Base-by-base conservation (phyloP, 2,797 vertebrate genomes). In the Geotrypetes seraphini region DNA sequence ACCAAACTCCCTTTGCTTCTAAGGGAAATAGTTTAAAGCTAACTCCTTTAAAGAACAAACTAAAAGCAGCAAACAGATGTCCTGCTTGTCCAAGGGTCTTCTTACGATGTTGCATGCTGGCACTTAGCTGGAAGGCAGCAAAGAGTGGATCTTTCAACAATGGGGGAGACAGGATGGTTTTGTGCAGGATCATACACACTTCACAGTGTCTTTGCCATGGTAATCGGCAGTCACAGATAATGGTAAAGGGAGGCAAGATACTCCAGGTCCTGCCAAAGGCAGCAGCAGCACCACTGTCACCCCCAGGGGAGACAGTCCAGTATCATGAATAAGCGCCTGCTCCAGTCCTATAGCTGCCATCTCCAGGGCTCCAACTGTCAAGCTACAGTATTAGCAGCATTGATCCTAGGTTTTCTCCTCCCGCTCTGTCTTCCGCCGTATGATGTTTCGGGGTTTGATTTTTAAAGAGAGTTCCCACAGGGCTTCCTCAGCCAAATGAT, bases 381-480 rank as follows among this genome's bases (percentile, higher is more conserved):
- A n/a, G n/a, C n/a, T n/a, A n/a, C n/a, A n/a, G n/a, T n/a, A n/a
- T n/a, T n/a, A n/a, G n/a, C n/a, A n/a, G n/a, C n/a, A n/a, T n/a
- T n/a, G n/a, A n/a, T 35, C 66, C 84, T 96, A 97, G 72, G 91
- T 96, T 58, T 96, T 97, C 66, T 97, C 95, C 37, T 97, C 94
- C 2, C 95, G 79, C 13, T 97, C 91, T 16, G 93, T 98, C 63
- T 89, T 95, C 37, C 92, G 82, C 38, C 93, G 65, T 0, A 86
- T 76, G 29, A 96, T 91, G 74, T 97, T 97, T 13, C 91, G 80
- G 14, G 96, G 96, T 36, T 97, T 98, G 73, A 99, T 97, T 72
- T 99, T 99, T 50, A 97, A 78, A n/a, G 96, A 99, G 14, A 99
- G 87, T 62, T 99, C 96, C 96, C 96, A 99, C 13, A 99, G 60